Conservation (phyloP, 2,888 invertebrate genomes). For the Drosophila phalerata region DNA sequence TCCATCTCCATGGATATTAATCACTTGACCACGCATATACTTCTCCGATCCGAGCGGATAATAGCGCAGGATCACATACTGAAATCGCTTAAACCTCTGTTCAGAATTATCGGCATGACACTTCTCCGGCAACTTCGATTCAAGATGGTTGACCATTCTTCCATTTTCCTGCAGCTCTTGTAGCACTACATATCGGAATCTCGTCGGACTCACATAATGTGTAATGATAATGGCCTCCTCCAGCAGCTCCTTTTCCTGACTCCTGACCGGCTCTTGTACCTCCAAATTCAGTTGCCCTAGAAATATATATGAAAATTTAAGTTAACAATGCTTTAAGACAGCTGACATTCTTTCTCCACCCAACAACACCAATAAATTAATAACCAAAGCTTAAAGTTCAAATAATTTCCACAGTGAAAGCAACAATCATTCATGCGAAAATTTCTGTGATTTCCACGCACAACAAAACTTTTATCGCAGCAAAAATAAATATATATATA, state of each 20-base stretch:
- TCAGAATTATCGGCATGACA: conserved; percentile 12
- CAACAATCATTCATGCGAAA: conserved; percentile 50
- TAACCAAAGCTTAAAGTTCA: conserved; percentile 43
- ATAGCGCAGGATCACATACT: conserved; percentile 55
- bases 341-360: not conserved
- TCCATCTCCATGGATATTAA: not conserved
- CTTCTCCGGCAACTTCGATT: conserved; percentile 7
- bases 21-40: conserved; percentile 51
- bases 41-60: conserved; percentile 1
- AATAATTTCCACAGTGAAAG: conserved; percentile 27
- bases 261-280: not conserved
- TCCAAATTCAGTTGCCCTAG: conserved; percentile 16
- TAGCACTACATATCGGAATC: conserved; percentile 37
- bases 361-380: conserved; percentile 10
- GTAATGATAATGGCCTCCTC: conserved; percentile 46
- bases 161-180: conserved; percentile 23
- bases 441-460: conserved; percentile 57
- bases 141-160: conserved; percentile 25
- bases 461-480: conserved; percentile 52
- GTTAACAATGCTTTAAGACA: conserved; percentile 2
- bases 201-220: conserved; percentile 47
- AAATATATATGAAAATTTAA: not conserved
- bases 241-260: not conserved
- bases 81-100: not conserved
- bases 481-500: conserved; percentile 1